Percentiles rank a stretch among this genome's conserved stretches.
phyloP scores from a whole-genome alignment of 1,140 invertebrate genomes.

The Phortica variegata region DNA sequence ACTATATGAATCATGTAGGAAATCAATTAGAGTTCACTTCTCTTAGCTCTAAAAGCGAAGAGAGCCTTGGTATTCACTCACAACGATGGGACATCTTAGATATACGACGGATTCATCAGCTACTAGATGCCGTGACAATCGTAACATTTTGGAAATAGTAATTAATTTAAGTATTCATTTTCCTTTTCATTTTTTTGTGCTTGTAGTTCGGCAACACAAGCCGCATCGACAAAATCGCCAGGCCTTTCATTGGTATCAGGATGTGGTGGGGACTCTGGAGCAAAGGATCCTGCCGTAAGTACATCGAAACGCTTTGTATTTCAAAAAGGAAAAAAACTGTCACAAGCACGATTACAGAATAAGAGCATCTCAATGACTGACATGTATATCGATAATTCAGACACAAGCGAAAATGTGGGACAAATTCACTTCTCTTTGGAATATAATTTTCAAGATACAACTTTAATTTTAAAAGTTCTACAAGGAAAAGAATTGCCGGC shows the following conservation, averaged over 20 bases:
- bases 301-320: neutral
- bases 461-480: slow-evolving; percentile 86
- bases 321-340: neutral
- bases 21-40: no score
- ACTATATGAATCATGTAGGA: no score
- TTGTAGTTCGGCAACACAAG: slow-evolving; percentile 36
- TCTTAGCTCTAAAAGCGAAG: no score
- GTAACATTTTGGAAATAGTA: no score
- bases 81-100: no score
- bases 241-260: slow-evolving; percentile 57
- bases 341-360: slow-evolving; percentile 77
- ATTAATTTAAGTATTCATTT: no score
- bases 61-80: no score
- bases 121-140: no score
- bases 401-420: slow-evolving; percentile 87
- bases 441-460: slow-evolving; percentile 94
- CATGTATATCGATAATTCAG: slow-evolving; percentile 92
- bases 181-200: no score
- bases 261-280: slow-evolving; percentile 30
- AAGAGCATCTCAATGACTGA: slow-evolving; percentile 90
- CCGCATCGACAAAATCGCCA: slow-evolving; percentile 70
- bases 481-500: slow-evolving; percentile 93
- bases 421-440: slow-evolving; percentile 94
- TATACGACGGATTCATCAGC: no score
- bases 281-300: slow-evolving; percentile 43